Conservation (phyloP, 2,797 vertebrate genomes). For the Diplodus puntazzo region DNA sequence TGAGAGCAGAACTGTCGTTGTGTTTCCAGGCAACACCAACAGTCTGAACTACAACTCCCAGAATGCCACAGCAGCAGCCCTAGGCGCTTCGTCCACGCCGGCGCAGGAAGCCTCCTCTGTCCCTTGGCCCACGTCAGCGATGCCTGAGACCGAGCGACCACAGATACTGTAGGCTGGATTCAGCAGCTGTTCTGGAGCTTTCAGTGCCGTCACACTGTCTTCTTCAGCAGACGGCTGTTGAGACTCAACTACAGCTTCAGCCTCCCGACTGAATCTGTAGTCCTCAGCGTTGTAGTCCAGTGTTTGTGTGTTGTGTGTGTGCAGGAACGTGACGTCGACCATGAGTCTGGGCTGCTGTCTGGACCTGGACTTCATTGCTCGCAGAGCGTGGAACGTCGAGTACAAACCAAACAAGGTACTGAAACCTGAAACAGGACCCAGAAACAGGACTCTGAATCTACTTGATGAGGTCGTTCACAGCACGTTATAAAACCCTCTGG, state of each 20-base stretch:
- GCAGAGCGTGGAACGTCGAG: constrained; percentile 90
- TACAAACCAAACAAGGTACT: constrained; percentile 90
- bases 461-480: neutral
- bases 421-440: neutral
- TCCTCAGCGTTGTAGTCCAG: neutral
- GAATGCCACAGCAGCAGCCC: constrained; percentile 9
- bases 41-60: constrained; percentile 37
- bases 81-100: neutral
- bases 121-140: constrained; percentile 58
- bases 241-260: neutral
- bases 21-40: constrained; percentile 45
- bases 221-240: no score
- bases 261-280: neutral
- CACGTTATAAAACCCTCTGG: neutral
- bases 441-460: neutral
- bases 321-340: constrained; percentile 91
- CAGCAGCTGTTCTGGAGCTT: neutral
- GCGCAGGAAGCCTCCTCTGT: no score
- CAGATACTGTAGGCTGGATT: constrained; percentile 86
- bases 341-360: constrained; percentile 90
- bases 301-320: neutral
- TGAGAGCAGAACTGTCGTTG: neutral
- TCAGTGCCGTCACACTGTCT: neutral
- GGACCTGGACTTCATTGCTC: constrained; percentile 90
- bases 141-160: constrained; percentile 81